A percentile compares a stretch with the other conserved stretches of the same genome.
These are phyloP conservation scores for Ceriagrion tenellum DNA, from an alignment of 2,888 invertebrate genomes.

Conservation along the genomic window DNA sequence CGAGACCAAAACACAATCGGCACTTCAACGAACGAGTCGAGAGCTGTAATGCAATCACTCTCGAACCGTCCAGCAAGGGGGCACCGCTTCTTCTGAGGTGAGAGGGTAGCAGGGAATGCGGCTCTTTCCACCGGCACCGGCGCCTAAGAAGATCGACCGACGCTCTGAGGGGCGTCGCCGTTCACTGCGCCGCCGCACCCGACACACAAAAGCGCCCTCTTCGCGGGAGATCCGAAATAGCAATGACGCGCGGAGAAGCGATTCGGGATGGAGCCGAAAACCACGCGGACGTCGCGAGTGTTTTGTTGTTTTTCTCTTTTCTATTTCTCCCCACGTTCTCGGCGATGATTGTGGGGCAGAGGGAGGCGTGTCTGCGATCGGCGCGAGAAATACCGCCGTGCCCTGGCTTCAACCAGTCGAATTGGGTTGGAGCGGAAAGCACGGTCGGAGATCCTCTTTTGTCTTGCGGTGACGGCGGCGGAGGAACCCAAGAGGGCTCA, in stretches of 20 bases:
- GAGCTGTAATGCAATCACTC: neutral
- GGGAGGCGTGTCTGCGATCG: neutral
- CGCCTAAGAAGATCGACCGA: neutral
- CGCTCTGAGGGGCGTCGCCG: neutral
- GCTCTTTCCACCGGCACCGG: no score
- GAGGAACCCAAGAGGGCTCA: neutral
- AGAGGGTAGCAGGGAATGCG: neutral
- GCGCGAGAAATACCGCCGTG: neutral
- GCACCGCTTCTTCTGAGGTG: neutral
- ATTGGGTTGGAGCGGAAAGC: neutral
- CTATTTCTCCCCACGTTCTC: no score
- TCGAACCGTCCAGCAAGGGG: neutral
- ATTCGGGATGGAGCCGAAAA: neutral
- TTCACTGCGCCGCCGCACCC: neutral
- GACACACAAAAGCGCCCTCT: neutral
- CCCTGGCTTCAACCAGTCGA: neutral
- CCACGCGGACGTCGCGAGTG: neutral
- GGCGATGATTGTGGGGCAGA: no score
- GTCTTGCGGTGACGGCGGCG: neutral
- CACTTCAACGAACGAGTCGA: no score
- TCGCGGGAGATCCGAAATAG: constrained; percentile 29
- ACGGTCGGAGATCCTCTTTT: neutral
- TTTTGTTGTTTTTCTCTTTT: no score
- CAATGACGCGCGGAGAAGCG: neutral
- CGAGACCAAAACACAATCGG: no score